These are phyloP conservation scores for Elgaria multicarinata DNA, from an alignment of 2,113 vertebrate genomes.

Conservation along the genomic window DNA sequence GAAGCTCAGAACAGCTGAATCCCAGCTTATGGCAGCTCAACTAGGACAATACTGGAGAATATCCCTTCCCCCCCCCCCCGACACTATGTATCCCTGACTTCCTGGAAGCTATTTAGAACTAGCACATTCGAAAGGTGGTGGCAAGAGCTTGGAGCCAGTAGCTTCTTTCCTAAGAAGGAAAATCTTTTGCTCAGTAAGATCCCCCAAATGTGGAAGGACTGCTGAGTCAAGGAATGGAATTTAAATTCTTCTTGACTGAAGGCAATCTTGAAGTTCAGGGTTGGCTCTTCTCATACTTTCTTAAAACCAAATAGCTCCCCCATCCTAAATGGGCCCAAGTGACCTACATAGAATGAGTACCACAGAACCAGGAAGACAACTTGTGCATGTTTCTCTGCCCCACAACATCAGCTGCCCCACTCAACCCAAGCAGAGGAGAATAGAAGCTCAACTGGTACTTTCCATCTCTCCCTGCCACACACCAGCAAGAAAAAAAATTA, in stretches of 20 bases:
- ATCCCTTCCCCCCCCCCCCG: too few species aligned
- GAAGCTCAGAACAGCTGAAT: not conserved
- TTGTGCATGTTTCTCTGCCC: not conserved
- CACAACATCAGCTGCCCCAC: not conserved
- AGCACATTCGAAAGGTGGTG: not conserved
- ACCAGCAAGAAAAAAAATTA: not conserved
- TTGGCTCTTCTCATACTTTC: not conserved
- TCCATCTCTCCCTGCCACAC: not conserved
- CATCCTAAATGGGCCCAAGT: not conserved
- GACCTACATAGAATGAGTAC: not conserved
- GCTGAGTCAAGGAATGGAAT: not conserved
- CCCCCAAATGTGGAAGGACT: not conserved
- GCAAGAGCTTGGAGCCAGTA: not conserved
- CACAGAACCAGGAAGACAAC: not conserved
- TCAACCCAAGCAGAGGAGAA: not conserved
- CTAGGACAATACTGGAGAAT: not conserved
- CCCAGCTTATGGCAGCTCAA: too few species aligned
- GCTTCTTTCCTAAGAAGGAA: not conserved
- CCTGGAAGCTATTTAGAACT: not conserved
- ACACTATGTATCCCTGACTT: not conserved
- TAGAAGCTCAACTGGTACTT: not conserved
- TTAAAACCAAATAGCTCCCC: too few species aligned
- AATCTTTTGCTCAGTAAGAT: not conserved
- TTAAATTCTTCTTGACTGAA: not conserved
- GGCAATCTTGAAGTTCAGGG: not conserved